A percentile compares a stretch with the other conserved stretches of the same genome.
Evolutionary conservation across 1,140 invertebrate species (phyloP).

Genomic region (Gonioctena quinquepunctata): DNA sequence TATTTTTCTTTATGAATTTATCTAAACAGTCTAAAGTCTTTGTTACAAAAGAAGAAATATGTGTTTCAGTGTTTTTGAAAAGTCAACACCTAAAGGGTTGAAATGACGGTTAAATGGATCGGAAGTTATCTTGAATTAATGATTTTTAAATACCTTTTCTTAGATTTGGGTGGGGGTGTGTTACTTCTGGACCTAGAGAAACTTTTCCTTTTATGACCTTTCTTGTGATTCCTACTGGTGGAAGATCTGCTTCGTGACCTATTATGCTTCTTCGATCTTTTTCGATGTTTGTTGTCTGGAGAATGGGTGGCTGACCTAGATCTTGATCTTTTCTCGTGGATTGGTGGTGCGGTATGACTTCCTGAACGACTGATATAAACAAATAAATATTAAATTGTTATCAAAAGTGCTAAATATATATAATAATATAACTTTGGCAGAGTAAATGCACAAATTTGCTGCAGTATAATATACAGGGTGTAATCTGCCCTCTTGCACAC

Average conservation of each 20-base stretch:
- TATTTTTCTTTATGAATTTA: too few relatives aligned
- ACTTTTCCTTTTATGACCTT: slow-evolving; percentile 60
- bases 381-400: slow-evolving; percentile 1
- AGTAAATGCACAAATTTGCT: not conserved
- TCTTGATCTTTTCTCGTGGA: slow-evolving; percentile 50
- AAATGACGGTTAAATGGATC: too few relatives aligned
- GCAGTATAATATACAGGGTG: too few relatives aligned
- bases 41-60: too few relatives aligned
- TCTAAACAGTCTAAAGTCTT: too few relatives aligned
- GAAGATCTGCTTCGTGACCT: slow-evolving; percentile 58
- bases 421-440: slow-evolving; percentile 1
- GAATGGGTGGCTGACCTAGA: slow-evolving; percentile 59
- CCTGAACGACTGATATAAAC: slow-evolving; percentile 52
- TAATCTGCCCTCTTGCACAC: too few relatives aligned
- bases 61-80: too few relatives aligned
- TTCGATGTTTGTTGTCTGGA: slow-evolving; percentile 50
- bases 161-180: slow-evolving; percentile 42
- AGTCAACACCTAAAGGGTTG: too few relatives aligned
- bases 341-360: slow-evolving; percentile 52
- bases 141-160: slow-evolving; percentile 43
- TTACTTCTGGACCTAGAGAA: slow-evolving; percentile 60
- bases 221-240: slow-evolving; percentile 51
- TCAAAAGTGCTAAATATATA: not conserved
- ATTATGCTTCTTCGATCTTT: slow-evolving; percentile 57
- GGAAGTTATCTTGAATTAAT: too few relatives aligned